Conservation (phyloP, 2,113 vertebrate genomes). For the Ictidomys tridecemlineatus region DNA sequence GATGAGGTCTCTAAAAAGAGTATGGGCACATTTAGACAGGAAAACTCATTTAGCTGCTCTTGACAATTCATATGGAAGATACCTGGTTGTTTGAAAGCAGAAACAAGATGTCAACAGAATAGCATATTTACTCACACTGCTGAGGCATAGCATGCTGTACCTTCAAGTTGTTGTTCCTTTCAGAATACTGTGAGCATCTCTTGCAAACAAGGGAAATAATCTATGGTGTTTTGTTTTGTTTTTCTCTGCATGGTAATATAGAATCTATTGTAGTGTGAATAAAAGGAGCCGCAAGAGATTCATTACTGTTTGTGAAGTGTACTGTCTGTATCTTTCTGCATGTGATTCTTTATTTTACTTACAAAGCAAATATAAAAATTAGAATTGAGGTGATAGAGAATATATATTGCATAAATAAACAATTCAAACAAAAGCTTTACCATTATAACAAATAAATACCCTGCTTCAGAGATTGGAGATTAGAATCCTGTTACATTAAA, state of each 20-base stretch:
- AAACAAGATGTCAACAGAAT: conserved; percentile 74
- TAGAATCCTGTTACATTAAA: conserved; percentile 76
- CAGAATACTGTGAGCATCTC: conserved; percentile 37
- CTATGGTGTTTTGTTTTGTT: conserved; percentile 76
- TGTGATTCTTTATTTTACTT: conserved; percentile 82
- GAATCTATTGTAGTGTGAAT: conserved; percentile 71
- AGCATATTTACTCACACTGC: conserved; percentile 42
- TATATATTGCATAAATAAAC: conserved; percentile 80
- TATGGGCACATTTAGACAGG: conserved; percentile 53
- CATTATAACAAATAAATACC: conserved; percentile 78
- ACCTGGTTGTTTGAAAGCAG: conserved; percentile 68
- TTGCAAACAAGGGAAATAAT: conserved; percentile 77
- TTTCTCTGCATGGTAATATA: conserved; percentile 71
- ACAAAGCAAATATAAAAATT: conserved; percentile 81
- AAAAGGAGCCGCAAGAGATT: conserved; percentile 74
- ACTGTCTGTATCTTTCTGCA: conserved; percentile 70
- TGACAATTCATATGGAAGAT: conserved; percentile 67
- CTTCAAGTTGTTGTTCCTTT: conserved; percentile 70
- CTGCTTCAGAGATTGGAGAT: conserved; percentile 76
- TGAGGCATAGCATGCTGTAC: conserved; percentile 45
- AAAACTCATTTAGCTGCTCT: conserved; percentile 64
- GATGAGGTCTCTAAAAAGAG: conserved; percentile 61
- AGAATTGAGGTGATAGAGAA: conserved; percentile 75
- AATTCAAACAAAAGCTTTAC: conserved; percentile 76
- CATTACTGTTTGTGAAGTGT: conserved; percentile 78